Conservation (phyloP, 2,888 invertebrate species). For the Amiota minor region DNA sequence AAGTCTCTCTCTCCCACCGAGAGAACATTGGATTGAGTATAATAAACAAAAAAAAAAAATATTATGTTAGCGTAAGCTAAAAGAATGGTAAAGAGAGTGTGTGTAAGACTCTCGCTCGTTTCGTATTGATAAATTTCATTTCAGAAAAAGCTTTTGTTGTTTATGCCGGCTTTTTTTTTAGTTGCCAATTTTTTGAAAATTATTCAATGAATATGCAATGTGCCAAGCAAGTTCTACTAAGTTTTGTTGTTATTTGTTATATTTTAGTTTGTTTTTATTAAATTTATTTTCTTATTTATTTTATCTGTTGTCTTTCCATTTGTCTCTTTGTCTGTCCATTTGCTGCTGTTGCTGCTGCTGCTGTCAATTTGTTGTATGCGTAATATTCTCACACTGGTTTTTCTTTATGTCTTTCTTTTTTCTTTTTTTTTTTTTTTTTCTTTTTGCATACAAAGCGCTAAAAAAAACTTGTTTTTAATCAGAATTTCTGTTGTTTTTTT, state of each 20-base stretch:
- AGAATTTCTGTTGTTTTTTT: constrained; percentile 25
- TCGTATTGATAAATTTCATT: background rate
- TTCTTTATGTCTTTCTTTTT: background rate
- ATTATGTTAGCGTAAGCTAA: background rate
- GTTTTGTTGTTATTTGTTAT: background rate
- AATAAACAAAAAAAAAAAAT: too few species aligned
- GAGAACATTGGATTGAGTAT: background rate
- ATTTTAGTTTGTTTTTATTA: background rate
- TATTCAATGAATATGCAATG: background rate
- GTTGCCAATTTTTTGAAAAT: background rate
- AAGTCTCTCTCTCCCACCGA: background rate
- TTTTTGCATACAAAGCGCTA: constrained; percentile 7
- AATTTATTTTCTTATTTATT: constrained; percentile 2
- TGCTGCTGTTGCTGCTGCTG: background rate
- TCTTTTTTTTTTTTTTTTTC: constrained; percentile 32
- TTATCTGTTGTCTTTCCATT: constrained; percentile 27
- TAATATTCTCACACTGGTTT: constrained; percentile 37
- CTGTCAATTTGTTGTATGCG: constrained; percentile 40
- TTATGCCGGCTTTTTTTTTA: constrained; percentile 2
- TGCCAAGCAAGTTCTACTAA: background rate
- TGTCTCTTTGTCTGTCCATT: background rate
- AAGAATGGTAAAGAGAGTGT: too few species aligned
- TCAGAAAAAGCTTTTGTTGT: background rate
- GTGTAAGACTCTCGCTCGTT: too few species aligned
- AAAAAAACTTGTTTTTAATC: constrained; percentile 44